These are phyloP conservation scores for Synergus itoensis DNA, from an alignment of 2,888 invertebrate genomes.

Conservation along the genomic window DNA sequence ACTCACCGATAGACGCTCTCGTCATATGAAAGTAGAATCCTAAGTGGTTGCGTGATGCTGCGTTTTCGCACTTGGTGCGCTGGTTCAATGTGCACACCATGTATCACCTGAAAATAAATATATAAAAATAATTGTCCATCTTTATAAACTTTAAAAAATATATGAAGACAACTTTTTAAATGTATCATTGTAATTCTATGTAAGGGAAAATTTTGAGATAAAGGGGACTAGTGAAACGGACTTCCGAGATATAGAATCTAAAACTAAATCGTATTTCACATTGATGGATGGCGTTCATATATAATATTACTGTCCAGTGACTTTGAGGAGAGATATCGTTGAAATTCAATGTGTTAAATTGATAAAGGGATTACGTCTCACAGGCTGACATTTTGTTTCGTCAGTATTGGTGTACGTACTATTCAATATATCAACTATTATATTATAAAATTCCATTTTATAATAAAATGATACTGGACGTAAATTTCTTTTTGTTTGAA, in stretches of 20 bases:
- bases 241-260: too few relatives aligned
- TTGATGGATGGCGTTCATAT: too few relatives aligned
- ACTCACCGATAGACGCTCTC: conserved; percentile 92
- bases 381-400: too few relatives aligned
- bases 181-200: background rate
- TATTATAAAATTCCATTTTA: too few relatives aligned
- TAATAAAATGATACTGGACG: too few relatives aligned
- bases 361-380: too few relatives aligned
- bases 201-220: too few relatives aligned
- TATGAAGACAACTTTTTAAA: background rate
- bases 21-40: conserved; percentile 92
- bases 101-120: conserved; percentile 82
- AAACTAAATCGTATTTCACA: too few relatives aligned
- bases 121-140: conserved; percentile 11
- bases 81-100: conserved; percentile 90
- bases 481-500: background rate
- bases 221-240: too few relatives aligned
- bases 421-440: background rate
- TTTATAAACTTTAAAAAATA: background rate
- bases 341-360: too few relatives aligned
- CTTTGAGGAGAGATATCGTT: too few relatives aligned
- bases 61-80: conserved; percentile 88
- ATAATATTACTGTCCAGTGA: too few relatives aligned
- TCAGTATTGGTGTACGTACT: background rate
- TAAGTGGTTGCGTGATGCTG: conserved; percentile 89